A percentile compares a stretch with the other conserved stretches of the same genome.
Conservation (phyloP, 2,113 vertebrate species). For the Atrichornis clamosus region DNA sequence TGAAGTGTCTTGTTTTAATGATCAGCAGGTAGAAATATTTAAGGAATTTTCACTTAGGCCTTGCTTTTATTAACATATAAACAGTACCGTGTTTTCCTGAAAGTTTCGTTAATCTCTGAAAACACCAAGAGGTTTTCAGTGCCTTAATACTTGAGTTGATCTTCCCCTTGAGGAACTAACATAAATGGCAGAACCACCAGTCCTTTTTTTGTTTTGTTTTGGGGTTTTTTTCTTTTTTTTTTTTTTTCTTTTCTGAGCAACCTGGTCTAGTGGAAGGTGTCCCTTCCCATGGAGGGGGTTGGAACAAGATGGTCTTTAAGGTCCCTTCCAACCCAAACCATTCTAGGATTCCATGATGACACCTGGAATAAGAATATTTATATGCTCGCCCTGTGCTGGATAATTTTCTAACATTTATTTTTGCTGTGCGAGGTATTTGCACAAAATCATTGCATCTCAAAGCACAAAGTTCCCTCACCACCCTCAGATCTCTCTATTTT, state of each 20-base stretch:
- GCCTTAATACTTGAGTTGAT: not conserved
- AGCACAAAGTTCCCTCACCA: not conserved
- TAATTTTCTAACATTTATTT: not conserved
- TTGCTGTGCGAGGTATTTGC: not conserved
- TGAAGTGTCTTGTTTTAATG: not conserved
- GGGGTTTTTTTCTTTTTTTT: no score
- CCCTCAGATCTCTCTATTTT: not conserved
- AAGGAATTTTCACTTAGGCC: not conserved
- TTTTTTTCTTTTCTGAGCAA: not conserved
- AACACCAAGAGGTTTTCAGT: not conserved
- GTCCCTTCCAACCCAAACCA: not conserved
- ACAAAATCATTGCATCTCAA: not conserved
- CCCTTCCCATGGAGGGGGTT: not conserved
- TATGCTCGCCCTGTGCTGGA: not conserved
- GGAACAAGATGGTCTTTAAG: not conserved
- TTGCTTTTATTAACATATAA: not conserved
- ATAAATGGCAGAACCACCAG: not conserved
- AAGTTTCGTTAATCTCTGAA: not conserved
- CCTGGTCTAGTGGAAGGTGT: not conserved
- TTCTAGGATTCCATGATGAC: not conserved
- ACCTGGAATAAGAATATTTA: not conserved
- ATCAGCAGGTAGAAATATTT: not conserved
- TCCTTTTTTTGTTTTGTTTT: no score
- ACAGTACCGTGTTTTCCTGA: not conserved
- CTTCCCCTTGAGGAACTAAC: not conserved